phyloP scores from a whole-genome alignment of 2,888 invertebrate genomes.

The Salticus scenicus region DNA sequence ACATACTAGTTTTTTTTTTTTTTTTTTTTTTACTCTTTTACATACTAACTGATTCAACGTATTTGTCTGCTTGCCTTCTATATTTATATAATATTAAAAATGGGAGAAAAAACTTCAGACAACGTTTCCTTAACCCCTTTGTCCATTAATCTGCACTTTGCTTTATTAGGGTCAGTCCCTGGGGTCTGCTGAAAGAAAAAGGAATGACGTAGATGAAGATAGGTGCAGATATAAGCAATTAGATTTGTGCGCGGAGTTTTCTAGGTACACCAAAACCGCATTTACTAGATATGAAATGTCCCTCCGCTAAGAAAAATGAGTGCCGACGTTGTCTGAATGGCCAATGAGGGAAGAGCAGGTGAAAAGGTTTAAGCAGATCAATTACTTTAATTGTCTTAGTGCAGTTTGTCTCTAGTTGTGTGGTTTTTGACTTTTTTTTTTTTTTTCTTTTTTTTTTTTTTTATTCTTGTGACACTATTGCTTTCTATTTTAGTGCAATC shows the following conservation, averaged over 20 bases:
- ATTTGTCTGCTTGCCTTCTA: no score
- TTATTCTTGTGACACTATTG: no score
- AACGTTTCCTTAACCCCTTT: background rate
- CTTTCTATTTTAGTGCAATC: background rate
- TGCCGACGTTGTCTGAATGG: background rate
- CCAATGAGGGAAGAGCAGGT: background rate
- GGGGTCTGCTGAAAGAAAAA: background rate
- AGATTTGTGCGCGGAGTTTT: background rate
- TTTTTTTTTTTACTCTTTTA: no score
- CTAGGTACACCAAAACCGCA: background rate
- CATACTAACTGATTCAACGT: no score
- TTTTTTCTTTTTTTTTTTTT: no score
- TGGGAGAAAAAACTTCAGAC: no score
- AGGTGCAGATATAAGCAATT: slow-evolving; percentile 1
- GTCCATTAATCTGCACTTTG: background rate
- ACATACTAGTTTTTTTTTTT: no score
- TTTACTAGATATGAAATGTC: slow-evolving; percentile 1
- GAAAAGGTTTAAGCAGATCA: background rate
- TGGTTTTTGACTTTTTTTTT: no score
- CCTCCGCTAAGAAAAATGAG: slow-evolving; percentile 1
- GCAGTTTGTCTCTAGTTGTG: background rate
- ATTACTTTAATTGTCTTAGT: slow-evolving; percentile 8
- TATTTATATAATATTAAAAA: no score
- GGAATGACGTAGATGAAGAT: background rate
- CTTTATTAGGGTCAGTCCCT: background rate